Base-by-base conservation (phyloP, 2,113 vertebrate species). In the Paratilapia polleni region DNA sequence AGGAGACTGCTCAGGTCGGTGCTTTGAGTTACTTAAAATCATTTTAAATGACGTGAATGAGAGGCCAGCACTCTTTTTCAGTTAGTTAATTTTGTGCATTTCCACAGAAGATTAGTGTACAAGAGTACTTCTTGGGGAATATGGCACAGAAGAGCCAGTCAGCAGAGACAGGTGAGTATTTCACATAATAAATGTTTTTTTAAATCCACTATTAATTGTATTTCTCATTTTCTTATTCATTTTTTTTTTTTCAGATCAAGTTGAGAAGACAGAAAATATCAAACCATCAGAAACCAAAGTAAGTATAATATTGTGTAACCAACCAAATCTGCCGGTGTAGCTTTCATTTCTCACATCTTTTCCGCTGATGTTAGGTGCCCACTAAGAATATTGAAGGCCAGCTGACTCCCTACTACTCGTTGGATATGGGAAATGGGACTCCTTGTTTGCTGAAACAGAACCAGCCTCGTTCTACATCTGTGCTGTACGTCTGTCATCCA, bases 381-480 rank as follows among this genome's bases (percentile, higher is more conserved):
- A 92, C 96, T 28, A 99, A 99, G 93, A 99, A 99, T 70, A 97
- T 99, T 2, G 99, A 99, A 92, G 99, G 99, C 85, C 99, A 99
- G 94, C 97, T 98, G 96, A 99, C 97, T 0, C 97, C 99, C 0
- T 99, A 98, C 95, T 98, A 95, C 78, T 95, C 98, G 0, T 59
- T 99, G 83, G 96, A 96, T 80, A 97, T 99, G 98, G 97, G 97
- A 54, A 98, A 98, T 1, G 99, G 99, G 80, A 99, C 98, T 1
- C 97, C 97, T 2, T 99, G 98, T 82, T 95, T 95, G 87, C 94
- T 99, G 94, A 97, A 97, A 88, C 96, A 98, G 87, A 97, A 98
- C 93, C 61, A 94, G 41, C 97, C 98, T 73, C 96, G 99, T 74
- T 95, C 96, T 64, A 96, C 97, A 24, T 96, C 96, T 1, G 96